phyloP scores from a whole-genome alignment of 2,113 vertebrate genomes.

The Himantopus leucocephalus region DNA sequence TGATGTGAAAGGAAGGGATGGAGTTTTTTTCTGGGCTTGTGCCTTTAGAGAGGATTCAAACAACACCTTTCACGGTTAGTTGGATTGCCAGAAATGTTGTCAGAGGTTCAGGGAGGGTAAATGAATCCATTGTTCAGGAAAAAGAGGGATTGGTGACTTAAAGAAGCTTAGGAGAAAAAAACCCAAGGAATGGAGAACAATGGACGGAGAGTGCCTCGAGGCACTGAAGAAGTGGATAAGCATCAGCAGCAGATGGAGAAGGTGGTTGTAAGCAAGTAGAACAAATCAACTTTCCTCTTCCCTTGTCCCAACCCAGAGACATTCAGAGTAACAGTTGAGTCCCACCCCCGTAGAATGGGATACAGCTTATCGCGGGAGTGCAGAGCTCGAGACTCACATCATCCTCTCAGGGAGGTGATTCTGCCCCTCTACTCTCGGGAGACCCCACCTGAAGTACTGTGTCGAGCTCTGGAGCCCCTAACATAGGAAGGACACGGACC shows the following conservation, averaged over 20 bases:
- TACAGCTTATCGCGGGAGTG: rapidly evolving
- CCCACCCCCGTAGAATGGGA: neutral
- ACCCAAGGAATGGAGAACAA: neutral
- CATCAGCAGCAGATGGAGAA: neutral
- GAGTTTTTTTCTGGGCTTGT: neutral
- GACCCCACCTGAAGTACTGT: no score
- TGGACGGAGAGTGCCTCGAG: neutral
- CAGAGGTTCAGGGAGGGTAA: neutral
- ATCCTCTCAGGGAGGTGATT: no score
- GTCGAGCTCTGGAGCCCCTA: no score
- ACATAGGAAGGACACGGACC: no score
- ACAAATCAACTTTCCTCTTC: no score
- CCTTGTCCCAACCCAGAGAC: neutral
- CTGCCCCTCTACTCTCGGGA: no score
- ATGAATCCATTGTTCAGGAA: neutral
- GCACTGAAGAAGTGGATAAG: neutral
- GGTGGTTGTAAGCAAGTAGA: neutral
- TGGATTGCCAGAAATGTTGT: neutral
- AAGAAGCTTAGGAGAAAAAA: neutral
- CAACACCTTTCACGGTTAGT: rapidly evolving
- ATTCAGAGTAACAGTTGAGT: rapidly evolving
- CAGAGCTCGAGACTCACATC: neutral
- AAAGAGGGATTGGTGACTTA: neutral
- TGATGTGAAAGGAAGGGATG: neutral
- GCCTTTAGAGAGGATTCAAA: neutral